Evolutionary conservation across 2,888 invertebrate genomes (phyloP).

Genomic region (Lasius fuliginosus): DNA sequence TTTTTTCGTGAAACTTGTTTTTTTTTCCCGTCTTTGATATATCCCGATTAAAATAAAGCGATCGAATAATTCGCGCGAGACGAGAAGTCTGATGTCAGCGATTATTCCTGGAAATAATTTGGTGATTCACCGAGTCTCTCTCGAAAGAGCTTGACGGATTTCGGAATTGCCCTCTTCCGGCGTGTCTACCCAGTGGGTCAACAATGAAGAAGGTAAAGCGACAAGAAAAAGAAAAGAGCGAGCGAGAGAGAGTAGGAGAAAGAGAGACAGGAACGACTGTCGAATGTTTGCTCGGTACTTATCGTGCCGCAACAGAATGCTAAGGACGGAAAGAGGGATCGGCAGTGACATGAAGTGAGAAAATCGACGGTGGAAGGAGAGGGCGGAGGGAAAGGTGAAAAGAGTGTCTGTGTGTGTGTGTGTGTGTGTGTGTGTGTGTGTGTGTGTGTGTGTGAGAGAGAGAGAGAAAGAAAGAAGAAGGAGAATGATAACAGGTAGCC

Average conservation of each 20-base stretch:
- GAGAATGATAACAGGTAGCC: conserved; percentile 82
- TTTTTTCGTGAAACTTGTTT: background rate
- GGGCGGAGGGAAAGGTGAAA: conserved; percentile 38
- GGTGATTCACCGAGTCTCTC: conserved; percentile 31
- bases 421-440: background rate
- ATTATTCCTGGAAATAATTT: conserved; percentile 49
- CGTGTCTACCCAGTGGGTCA: conserved; percentile 25
- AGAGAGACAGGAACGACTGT: conserved; percentile 51
- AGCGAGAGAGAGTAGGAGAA: conserved; percentile 44
- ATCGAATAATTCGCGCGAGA: background rate
- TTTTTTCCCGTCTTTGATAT: background rate
- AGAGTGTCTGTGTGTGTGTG: background rate
- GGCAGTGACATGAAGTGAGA: conserved; percentile 40
- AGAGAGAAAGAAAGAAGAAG: conserved; percentile 7
- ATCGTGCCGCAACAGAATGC: conserved; percentile 67
- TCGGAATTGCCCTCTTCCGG: conserved; percentile 45
- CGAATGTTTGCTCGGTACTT: conserved; percentile 74
- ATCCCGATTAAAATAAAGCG: conserved; percentile 7
- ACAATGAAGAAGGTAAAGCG: conserved; percentile 45
- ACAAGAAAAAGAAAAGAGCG: conserved; percentile 36
- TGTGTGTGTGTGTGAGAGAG: background rate
- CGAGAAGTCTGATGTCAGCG: conserved; percentile 29
- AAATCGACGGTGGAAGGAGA: conserved; percentile 48
- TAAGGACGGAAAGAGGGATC: conserved; percentile 54
- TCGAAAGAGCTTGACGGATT: background rate